Evolutionary conservation across 2,888 invertebrate genomes (phyloP), one percentile per base, ranked within the genome.

Genomic region (Apotomis capreana): DNA sequence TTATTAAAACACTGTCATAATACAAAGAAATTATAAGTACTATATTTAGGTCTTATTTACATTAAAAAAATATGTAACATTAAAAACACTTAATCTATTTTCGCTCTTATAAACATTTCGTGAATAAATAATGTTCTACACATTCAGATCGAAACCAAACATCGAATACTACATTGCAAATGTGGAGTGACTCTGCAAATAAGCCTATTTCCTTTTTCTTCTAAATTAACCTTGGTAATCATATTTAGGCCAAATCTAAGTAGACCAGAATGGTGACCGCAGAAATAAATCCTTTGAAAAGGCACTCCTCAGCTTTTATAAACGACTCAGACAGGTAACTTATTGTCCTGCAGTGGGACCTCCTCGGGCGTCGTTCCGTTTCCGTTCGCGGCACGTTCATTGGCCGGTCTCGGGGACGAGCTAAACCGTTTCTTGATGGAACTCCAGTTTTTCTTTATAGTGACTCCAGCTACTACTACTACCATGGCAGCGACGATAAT

Each of bases 361-460:
- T 92, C 91, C 79, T 91, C 92, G 36, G 91, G 90, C 9, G 87
- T 69, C 8, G 88, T 84, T 26, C 89, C 89, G 72, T 91, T 91
- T 12, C 83, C 81, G 60, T 80, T 87, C 40, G 80, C 83, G 52
- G 82, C 79, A 49, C 88, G 84, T 36, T 89, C 90, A 74, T 85
- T 87, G 4, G 87, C 85, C 57, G 87, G 80, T 76, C 89, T 85
- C 12, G 90, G 88, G 8, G 87, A 81, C 9, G 91, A 90, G 76
- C 87, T 87, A 75, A 91, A 92, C 68, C 85, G 80, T 70, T 89
- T 91, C 76, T 79, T 90, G 54, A 94, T 91, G n/a, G 91, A 91
- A 78, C 91, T 94, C 90, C 94, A 94, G 81, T 94, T 94, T 84
- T 94, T 94, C 81, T 94, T 94, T 9, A 94, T 88, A 12, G 92